Evolutionary conservation across 2,888 invertebrate species (phyloP), one percentile per base, ranked within the genome.

Genomic region (Metopia argyrocephala): DNA sequence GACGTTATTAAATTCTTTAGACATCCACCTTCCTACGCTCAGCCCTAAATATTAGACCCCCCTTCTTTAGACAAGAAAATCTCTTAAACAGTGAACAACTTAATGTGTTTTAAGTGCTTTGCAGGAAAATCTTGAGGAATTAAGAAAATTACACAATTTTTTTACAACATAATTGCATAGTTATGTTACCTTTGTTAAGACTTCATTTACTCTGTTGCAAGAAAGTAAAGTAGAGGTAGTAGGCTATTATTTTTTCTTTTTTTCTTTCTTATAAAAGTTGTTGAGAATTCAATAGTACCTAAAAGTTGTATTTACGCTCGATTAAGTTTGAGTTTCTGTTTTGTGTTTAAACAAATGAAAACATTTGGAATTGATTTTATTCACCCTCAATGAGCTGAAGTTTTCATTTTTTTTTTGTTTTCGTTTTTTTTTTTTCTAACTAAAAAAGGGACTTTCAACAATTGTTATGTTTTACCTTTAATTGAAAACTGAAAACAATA

Each of bases 281-380:
- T 64, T 5, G 12, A 38, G 1, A 15, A 38, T 3, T 18, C 20
- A 78, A 45, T 45, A 64, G 15, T 38, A 50, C 45, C 31, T 48
- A 78, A 76, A 80, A 73, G 78, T 80, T 76, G 28, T 64, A n/a
- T 76, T 76, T 76, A 76, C 68, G 73, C 71, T 80, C 78, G 76
- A 80, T 76, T 76, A 68, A 64, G n/a, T 68, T 56, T 71, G 12
- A 62, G 46, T 62, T 73, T 15, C 64, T 31, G 21, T 48, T 52
- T 28, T 9, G 25, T 64, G 61, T 45, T 38, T 56, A 38, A 18
- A 61, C 56, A 75, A 61, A 76, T 70, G 57, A 74, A 59, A 71
- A 28, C 56, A 61, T 76, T 71, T 71, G 25, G 12, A 46, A 79
- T 76, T 76, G 76, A 70, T 70, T 76, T 79, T 70, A 54, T 21